These are phyloP conservation scores for Ctenoplectra terminalis DNA, from an alignment of 1,140 invertebrate genomes.

Conservation along the genomic window DNA sequence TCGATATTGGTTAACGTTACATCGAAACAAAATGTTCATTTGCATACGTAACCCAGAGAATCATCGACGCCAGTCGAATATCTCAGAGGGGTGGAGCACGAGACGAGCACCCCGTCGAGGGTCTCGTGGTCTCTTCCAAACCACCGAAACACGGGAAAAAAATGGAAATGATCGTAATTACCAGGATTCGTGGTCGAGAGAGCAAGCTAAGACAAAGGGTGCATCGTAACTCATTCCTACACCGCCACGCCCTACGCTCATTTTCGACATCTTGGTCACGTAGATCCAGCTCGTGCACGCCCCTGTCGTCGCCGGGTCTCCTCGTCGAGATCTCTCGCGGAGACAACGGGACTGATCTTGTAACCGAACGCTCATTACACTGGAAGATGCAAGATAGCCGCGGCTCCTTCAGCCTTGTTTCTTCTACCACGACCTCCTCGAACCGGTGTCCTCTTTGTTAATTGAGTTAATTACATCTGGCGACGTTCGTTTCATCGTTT, in stretches of 20 bases:
- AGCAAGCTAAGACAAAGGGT: conserved; percentile 56
- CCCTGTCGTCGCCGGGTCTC: conserved; percentile 47
- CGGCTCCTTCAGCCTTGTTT: neutral
- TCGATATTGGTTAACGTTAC: neutral
- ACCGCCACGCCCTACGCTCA: conserved; percentile 54
- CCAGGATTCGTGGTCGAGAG: conserved; percentile 6
- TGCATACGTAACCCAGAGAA: neutral
- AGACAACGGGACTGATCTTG: conserved; percentile 46
- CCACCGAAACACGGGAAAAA: neutral
- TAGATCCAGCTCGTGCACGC: conserved; percentile 38
- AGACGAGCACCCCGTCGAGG: conserved; percentile 7
- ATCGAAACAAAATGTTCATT: neutral
- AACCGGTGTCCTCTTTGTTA: neutral
- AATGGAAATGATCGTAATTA: conserved; percentile 64
- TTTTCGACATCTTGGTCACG: conserved; percentile 63
- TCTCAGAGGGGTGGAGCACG: conserved; percentile 7
- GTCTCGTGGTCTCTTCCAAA: neutral
- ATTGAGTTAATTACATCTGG: conserved; percentile 36
- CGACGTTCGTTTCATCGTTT: neutral
- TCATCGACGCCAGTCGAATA: neutral
- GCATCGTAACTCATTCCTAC: conserved; percentile 64
- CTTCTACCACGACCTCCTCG: neutral
- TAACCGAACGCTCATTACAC: conserved; percentile 59
- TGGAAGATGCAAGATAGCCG: conserved; percentile 44
- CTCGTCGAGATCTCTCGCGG: conserved; percentile 38